Evolutionary conservation across 2,113 vertebrate genomes (phyloP).

Genomic region (Triplophysa rosa): DNA sequence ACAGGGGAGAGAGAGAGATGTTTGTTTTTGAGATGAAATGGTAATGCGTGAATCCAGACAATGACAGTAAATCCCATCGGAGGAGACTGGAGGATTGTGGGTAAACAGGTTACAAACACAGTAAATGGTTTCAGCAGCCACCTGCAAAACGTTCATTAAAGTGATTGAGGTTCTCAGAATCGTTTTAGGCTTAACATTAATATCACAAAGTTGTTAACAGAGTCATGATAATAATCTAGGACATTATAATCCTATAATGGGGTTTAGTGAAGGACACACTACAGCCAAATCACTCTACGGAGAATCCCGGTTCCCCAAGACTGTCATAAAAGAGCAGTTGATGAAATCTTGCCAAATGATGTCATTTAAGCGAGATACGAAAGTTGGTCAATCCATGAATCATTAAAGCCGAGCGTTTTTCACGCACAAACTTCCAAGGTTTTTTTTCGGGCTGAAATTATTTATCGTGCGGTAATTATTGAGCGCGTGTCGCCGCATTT

Average conservation of each 20-base stretch:
- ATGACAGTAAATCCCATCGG: conserved; percentile 19
- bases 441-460: background rate
- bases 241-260: conserved; percentile 54
- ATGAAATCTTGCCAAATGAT: conserved; percentile 42
- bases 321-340: conserved; percentile 37
- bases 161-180: background rate
- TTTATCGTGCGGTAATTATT: conserved; percentile 19
- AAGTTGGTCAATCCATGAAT: conserved; percentile 27
- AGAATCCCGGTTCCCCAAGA: conserved; percentile 22
- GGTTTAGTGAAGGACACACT: conserved; percentile 1
- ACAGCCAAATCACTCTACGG: conserved; percentile 43
- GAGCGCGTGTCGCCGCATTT: background rate
- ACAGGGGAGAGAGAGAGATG: conserved; percentile 17
- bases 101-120: conserved; percentile 46
- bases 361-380: conserved; percentile 21
- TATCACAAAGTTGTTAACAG: conserved; percentile 41
- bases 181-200: conserved; percentile 39
- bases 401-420: conserved; percentile 11
- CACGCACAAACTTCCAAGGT: conserved; percentile 10
- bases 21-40: conserved; percentile 45
- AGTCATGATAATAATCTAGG: conserved; percentile 54
- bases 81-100: conserved; percentile 39
- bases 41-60: conserved; percentile 21
- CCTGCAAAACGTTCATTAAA: conserved; percentile 41
- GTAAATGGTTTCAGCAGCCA: conserved; percentile 40